Conservation (phyloP, 1,140 invertebrate species). For the Drosophila erecta region DNA sequence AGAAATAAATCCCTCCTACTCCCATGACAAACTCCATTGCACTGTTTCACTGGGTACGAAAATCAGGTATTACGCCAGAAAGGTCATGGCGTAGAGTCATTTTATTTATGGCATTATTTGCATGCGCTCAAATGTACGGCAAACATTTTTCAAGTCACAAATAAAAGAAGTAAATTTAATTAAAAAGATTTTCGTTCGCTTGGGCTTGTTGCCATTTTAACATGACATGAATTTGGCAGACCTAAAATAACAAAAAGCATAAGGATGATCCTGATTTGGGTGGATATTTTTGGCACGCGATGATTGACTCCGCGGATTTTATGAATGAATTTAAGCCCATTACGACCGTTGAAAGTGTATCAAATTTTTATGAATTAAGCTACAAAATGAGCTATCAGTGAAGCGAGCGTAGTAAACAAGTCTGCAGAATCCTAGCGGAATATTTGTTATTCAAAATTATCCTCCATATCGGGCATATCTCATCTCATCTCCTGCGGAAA, state of each 20-base stretch:
- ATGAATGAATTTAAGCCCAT: neutral
- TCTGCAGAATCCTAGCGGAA: neutral
- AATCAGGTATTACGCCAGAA: constrained; percentile 11
- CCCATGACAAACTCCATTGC: neutral
- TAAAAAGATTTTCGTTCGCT: constrained; percentile 48
- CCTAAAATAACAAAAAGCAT: constrained; percentile 5
- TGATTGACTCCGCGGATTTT: neutral
- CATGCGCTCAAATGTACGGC: constrained; percentile 44
- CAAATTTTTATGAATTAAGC: too few species aligned
- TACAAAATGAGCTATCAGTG: too few species aligned
- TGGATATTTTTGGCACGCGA: neutral
- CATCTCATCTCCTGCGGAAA: constrained; percentile 24
- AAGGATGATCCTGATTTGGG: constrained; percentile 9
- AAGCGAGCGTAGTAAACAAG: neutral
- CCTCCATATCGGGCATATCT: constrained; percentile 13
- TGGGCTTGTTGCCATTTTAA: constrained; percentile 10
- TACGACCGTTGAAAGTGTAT: neutral
- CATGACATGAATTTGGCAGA: constrained; percentile 7
- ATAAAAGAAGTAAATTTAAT: constrained; percentile 61
- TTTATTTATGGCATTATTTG: constrained; percentile 67
- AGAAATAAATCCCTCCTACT: neutral
- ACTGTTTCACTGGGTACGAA: constrained; percentile 13
- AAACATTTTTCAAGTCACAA: constrained; percentile 47
- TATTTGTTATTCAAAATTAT: constrained; percentile 66
- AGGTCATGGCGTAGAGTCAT: constrained; percentile 26